Conservation (phyloP, 2,797 vertebrate genomes). For the Trematomus bernacchii region DNA sequence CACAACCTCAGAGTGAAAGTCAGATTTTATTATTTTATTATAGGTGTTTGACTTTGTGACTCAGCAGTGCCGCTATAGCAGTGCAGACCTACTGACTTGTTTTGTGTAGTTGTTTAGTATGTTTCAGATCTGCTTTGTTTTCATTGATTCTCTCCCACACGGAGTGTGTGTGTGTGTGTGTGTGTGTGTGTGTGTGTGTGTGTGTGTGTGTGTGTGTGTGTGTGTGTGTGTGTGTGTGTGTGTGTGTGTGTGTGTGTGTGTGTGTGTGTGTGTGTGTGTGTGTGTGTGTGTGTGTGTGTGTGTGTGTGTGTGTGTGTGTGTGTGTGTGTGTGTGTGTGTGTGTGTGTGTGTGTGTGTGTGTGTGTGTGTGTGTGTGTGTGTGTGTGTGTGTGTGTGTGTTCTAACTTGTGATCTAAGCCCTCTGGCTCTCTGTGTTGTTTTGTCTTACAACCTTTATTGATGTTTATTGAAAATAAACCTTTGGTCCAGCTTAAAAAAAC, state of each 20-base stretch:
- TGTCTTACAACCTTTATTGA: slow-evolving; percentile 56
- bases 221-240: no score
- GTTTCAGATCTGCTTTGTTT: slow-evolving; percentile 65
- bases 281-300: no score
- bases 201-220: no score
- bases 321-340: neutral
- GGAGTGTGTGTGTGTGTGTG: neutral
- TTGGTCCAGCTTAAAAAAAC: slow-evolving; percentile 26
- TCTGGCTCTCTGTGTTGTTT: slow-evolving; percentile 38
- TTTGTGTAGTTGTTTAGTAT: slow-evolving; percentile 54
- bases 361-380: slow-evolving; percentile 37
- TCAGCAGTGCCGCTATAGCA: slow-evolving; percentile 60
- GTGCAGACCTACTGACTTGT: slow-evolving; percentile 57
- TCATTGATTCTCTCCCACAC: slow-evolving; percentile 73
- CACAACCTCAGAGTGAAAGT: slow-evolving; percentile 39
- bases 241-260: neutral
- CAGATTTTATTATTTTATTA: slow-evolving; percentile 50
- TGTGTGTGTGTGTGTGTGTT: slow-evolving; percentile 40
- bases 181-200: no score
- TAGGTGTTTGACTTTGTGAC: slow-evolving; percentile 40
- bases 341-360: slow-evolving; percentile 21
- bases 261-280: no score
- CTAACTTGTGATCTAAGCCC: slow-evolving; percentile 32
- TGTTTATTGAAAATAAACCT: slow-evolving; percentile 46
- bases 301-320: no score